A percentile compares a stretch with the other conserved stretches of the same genome.
Evolutionary conservation across 2,113 vertebrate genomes (phyloP).

Genomic region (Mola mola): DNA sequence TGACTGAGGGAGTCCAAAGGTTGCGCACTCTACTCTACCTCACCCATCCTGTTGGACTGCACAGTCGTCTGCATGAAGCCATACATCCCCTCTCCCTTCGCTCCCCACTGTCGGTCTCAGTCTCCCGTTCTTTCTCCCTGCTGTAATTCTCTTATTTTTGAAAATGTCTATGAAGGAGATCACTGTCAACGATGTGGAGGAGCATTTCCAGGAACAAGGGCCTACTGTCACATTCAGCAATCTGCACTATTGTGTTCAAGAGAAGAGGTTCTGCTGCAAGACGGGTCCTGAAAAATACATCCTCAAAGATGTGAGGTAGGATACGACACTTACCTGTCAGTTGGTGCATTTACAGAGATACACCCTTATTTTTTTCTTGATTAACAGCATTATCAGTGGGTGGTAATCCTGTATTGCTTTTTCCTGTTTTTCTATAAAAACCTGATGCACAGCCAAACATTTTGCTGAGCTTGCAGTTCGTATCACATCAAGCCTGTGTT

Average conservation of each 20-base stretch:
- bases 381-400: background rate
- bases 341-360: too few relatives aligned
- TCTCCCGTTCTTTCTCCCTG: background rate
- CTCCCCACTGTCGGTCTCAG: background rate
- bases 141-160: conserved; percentile 7
- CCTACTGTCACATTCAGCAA: conserved; percentile 76
- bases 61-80: background rate
- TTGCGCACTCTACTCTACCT: conserved; percentile 2
- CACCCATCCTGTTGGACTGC: background rate
- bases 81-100: background rate
- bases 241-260: conserved; percentile 72
- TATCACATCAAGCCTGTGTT: too few relatives aligned
- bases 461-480: too few relatives aligned
- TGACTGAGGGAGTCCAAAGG: conserved; percentile 57
- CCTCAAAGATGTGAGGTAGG: conserved; percentile 80
- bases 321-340: background rate
- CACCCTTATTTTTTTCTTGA: too few relatives aligned
- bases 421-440: too few relatives aligned
- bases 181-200: conserved; percentile 2
- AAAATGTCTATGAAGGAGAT: conserved; percentile 54
- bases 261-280: conserved; percentile 60
- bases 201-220: conserved; percentile 54
- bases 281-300: conserved; percentile 69
- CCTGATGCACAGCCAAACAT: too few relatives aligned
- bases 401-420: too few relatives aligned